Percentiles rank a stretch among this genome's conserved stretches.
These are phyloP conservation scores for Anabacerthia variegaticeps DNA, from an alignment of 2,797 vertebrate genomes.

Conservation along the genomic window DNA sequence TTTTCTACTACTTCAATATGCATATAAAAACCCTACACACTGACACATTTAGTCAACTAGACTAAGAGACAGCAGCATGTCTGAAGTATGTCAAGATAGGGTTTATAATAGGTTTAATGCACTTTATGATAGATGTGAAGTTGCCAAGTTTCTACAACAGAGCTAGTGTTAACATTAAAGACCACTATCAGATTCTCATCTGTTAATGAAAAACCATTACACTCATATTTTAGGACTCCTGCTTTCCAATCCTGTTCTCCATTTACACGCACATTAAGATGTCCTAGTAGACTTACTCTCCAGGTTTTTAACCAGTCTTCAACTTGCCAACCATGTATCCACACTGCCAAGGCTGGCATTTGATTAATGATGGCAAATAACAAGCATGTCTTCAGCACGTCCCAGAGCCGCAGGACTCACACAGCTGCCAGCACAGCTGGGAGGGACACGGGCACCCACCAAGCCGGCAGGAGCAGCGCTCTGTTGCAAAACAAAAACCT, in stretches of 20 bases:
- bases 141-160: neutral
- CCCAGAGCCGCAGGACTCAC: neutral
- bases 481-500: neutral
- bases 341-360: neutral
- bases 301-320: neutral
- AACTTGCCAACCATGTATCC: neutral
- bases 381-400: neutral
- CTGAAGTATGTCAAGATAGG: neutral
- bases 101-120: constrained; percentile 16
- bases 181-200: neutral
- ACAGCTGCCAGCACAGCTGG: rapidly evolving
- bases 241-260: neutral
- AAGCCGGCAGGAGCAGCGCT: rapidly evolving
- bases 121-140: neutral
- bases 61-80: neutral
- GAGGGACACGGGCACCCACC: neutral
- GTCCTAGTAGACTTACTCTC: neutral
- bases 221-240: neutral
- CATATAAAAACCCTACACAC: neutral
- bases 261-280: neutral
- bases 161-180: neutral
- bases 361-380: neutral
- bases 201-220: neutral
- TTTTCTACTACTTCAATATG: neutral
- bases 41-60: neutral